phyloP scores from a whole-genome alignment of 2,888 invertebrate genomes.

The Craniophora ligustri region DNA sequence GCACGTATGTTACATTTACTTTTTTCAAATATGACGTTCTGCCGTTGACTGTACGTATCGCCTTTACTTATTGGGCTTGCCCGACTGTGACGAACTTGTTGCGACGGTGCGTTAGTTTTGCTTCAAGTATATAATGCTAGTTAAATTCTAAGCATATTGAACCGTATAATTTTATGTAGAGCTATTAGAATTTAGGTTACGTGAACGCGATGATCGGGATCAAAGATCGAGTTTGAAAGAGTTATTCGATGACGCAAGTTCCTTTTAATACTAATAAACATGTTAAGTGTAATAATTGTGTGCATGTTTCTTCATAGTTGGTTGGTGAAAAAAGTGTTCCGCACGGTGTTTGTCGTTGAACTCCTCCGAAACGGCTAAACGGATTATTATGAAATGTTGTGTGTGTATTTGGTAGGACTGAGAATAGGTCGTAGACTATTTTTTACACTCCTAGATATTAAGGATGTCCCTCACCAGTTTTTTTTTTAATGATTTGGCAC shows the following conservation, averaged over 20 bases:
- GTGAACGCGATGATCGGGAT: constrained; percentile 6
- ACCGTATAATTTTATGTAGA: constrained; percentile 41
- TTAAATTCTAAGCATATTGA: constrained; percentile 15
- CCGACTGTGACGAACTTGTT: constrained; percentile 5
- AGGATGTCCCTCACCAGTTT: too few species aligned
- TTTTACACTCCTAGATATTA: too few species aligned
- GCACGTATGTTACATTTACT: too few species aligned
- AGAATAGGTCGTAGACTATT: too few species aligned
- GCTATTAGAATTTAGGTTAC: constrained; percentile 7
- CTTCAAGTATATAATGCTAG: neutral
- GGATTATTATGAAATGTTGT: neutral
- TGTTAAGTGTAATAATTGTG: neutral
- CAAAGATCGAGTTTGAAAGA: constrained; percentile 8
- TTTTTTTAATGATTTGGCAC: too few species aligned
- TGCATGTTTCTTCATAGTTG: neutral
- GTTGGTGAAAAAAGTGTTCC: too few species aligned
- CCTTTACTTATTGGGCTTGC: constrained; percentile 5
- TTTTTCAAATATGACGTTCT: too few species aligned
- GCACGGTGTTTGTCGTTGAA: too few species aligned
- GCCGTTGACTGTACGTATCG: neutral
- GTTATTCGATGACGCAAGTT: constrained; percentile 24
- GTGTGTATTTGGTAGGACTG: too few species aligned
- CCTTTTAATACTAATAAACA: constrained; percentile 6
- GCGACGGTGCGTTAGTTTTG: constrained; percentile 6
- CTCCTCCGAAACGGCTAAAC: too few species aligned